Evolutionary conservation across 53 echinoderm and acorn worm genomes (phyloP), one percentile per base, ranked within the genome.

Genomic region (Holothuria scabra): DNA sequence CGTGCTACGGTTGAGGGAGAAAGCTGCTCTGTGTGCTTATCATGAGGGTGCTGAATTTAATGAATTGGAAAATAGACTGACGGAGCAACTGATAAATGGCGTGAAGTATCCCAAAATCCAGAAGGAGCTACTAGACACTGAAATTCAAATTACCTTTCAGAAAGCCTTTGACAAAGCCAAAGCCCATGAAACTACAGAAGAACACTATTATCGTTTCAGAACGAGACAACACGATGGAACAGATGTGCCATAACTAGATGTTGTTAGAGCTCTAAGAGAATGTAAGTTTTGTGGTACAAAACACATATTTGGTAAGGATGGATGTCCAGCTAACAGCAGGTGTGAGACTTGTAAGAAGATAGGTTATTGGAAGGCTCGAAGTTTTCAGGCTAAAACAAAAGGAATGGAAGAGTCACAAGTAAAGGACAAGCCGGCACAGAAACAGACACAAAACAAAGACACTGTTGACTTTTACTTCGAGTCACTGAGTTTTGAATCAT

Each of bases 61-160:
- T 49, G 76, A 76, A 49, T n/a, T 46, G 12, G 13, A 76, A 11
- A 76, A 13, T 8, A 13, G 76, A 46, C 76, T 76, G 23, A 56
- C 76, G 9, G 76, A 76, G 29, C 76, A 76, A n/a, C 31, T 76
- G 76, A 49, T 49, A 49, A 76, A 75, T 75, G 76, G 76, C 5
- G 76, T 75, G 49, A 75, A 75, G 56, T 75, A 75, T 75, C 76
- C 76, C 23, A 75, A 48, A 28, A 74, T 74, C 52, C 74, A 76
- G 29, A 76, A 76, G 29, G 76, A 76, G 76, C 76, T 76, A 49
- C 76, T 76, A 46, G 76, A 56, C 28, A 76, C 76, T 48, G 76
- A 76, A 23, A 23, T 76, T 76, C 11, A 14, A 76, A 76, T 76
- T 14, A 76, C 55, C 24, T 76, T 76, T 23, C 76, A 76, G 76